Evolutionary conservation across 2,888 invertebrate species (phyloP).

Genomic region (Rhodophaea formosa): DNA sequence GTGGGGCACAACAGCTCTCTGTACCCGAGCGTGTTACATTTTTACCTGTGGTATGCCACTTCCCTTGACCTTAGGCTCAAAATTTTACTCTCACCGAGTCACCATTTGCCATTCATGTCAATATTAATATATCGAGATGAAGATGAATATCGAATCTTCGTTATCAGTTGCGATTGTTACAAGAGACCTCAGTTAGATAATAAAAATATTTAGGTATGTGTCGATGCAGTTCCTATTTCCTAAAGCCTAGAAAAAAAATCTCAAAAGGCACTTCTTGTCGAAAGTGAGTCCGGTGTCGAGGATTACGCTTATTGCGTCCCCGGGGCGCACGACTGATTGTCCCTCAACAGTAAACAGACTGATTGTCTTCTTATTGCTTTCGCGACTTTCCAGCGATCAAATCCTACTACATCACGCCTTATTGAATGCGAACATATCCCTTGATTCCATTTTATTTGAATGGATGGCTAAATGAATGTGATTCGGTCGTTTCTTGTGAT

Average conservation of each 20-base stretch:
- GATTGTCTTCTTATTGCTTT: constrained; percentile 50
- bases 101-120: too few species aligned
- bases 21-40: too few species aligned
- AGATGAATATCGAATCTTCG: too few species aligned
- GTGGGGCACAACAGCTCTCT: too few species aligned
- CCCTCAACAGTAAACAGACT: constrained; percentile 69
- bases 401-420: constrained; percentile 34
- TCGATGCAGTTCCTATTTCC: background rate
- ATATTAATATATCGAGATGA: too few species aligned
- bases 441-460: constrained; percentile 23
- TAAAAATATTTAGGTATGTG: too few species aligned
- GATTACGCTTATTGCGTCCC: constrained; percentile 76
- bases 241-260: background rate
- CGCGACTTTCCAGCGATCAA: constrained; percentile 27
- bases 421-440: constrained; percentile 20
- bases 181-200: too few species aligned
- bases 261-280: background rate
- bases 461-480: constrained; percentile 9
- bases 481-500: background rate
- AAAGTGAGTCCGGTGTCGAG: constrained; percentile 38
- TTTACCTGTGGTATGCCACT: too few species aligned
- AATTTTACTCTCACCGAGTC: too few species aligned
- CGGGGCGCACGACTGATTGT: constrained; percentile 61
- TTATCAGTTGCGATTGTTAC: too few species aligned
- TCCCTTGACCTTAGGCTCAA: too few species aligned